Evolutionary conservation across 1,140 invertebrate species (phyloP), one percentile per base, ranked within the genome.

Genomic region (fruit fly (Drosophila melanogaster)): DNA sequence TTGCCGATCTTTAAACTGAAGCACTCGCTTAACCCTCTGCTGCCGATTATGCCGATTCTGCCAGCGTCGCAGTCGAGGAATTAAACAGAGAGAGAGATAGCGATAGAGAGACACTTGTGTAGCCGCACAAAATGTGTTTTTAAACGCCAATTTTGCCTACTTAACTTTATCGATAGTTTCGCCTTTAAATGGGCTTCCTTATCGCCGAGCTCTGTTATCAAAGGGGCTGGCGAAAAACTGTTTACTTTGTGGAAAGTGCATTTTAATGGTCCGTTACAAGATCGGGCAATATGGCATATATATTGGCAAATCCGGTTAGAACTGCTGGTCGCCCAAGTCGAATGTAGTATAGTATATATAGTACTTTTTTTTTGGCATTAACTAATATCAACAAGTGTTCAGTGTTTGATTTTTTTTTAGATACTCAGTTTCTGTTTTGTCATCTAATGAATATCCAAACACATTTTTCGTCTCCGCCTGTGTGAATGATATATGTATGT

Each of bases 1-100:
- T 59, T 69, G 83, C 62, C 83, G 83, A 86, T 86, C 83, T 87
- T 86, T 62, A 72, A 77, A 62, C 64, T 81, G 79, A 77, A 66
- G 70, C 37, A 71, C 51, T 69, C 70, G 81, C 79, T 87, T 87
- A 86, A 81, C 81, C 81, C 81, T 66, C 81, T 73, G 81, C 59
- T 38, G 37, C 37, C 37, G 37, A 38, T 38, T 38, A 12, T 38
- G 76, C 58, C 58, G 43, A 56, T 40, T 58, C 50, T 46, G 65
- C 43, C n/a, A 44, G 44, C 59, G 69, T 41, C 46, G 72, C 58
- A 22, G 64, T 22, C 59, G 37, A 12, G 15, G 15, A 40, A 44
- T 44, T 15, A 15, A 53, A 26, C 57, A 30, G 35, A 24, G 43
- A 46, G 43, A 46, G 51, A 51, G 50, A 72, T 30, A 10, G 30